Conservation (phyloP, 1,140 invertebrate genomes). For the Drosophila pallidifrons region DNA sequence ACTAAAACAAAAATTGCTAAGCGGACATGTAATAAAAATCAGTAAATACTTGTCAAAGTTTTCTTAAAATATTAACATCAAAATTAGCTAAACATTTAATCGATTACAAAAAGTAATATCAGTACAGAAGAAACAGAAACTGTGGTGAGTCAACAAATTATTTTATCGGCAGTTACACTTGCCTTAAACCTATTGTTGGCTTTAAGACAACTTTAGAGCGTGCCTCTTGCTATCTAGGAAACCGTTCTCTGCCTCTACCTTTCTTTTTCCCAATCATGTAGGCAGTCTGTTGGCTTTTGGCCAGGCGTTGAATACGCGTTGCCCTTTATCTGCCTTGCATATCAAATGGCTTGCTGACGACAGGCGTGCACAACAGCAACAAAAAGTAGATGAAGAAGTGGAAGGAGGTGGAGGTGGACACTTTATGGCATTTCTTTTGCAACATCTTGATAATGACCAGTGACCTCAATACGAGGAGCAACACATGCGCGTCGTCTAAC, state of each 20-base stretch:
- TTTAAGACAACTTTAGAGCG: conserved; percentile 28
- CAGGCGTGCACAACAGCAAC: conserved; percentile 32
- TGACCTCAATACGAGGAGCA: conserved; percentile 69
- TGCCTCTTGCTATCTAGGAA: conserved; percentile 13
- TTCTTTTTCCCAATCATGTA: conserved; percentile 20
- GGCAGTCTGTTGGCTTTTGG: conserved; percentile 41
- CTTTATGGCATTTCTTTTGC: conserved; percentile 74
- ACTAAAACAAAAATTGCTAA: not conserved
- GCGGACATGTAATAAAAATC: not conserved
- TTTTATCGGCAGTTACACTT: conserved; percentile 23
- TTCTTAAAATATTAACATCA: no score
- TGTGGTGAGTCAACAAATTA: conserved; percentile 26
- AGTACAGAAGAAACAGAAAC: not conserved
- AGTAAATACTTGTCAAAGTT: no score
- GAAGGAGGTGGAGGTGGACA: conserved; percentile 30
- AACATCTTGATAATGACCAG: conserved; percentile 83
- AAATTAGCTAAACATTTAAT: not conserved
- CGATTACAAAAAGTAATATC: not conserved
- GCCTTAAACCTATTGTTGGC: conserved; percentile 42
- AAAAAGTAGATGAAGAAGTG: conserved; percentile 11
- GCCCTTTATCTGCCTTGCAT: conserved; percentile 80
- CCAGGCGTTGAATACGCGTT: conserved; percentile 67
- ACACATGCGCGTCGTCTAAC: conserved; percentile 39
- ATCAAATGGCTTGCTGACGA: conserved; percentile 69
- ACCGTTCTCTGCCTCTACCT: no score